Evolutionary conservation across 2,888 invertebrate genomes (phyloP), one percentile per base, ranked within the genome.

Genomic region (Coecobrya sp.): DNA sequence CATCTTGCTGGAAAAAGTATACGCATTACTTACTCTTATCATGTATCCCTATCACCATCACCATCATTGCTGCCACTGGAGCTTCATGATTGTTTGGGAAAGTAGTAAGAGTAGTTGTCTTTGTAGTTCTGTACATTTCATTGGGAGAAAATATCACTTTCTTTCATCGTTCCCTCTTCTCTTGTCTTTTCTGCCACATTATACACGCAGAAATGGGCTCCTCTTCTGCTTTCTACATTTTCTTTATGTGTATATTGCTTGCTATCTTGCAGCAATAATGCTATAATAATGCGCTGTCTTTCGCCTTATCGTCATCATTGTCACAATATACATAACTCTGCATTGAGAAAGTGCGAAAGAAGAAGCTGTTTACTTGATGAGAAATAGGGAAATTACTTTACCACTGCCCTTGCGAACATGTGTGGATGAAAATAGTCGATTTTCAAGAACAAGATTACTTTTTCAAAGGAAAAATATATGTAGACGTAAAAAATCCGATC

Each of bases 11-110:
- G 79, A 49, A 79, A 76, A 55, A 81, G 85, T 55, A 36, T 30
- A 82, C 82, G 36, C 55, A 30, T 36, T 55, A 82, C 62, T 30
- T 22, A 55, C 62, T 82, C 55, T 55, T 55, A 55, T 59, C 68
- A 86, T 45, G 65, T 42, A 84, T 19, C 84, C 30, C 30, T 88
- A 88, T 79, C 79, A 65, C 45, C 62, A 65, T 88, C 88, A 62
- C 62, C 79, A 88, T 88, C 88, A 79, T 88, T 65, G 59, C 45
- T 52, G 59, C 45, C 22, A 68, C 27, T n/a, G 13, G 36, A 16
- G 30, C n/a, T n/a, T 70, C 70, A 36, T 65, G 65, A 65, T 65
- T 13, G 27, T 65, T 65, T 65, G 10, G 25, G 27, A 11, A 27
- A 65, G 65, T 65, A 59, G 65, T 65, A 11, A 19, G 0, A 0